These are phyloP conservation scores for Fundulus diaphanus DNA, from an alignment of 2,797 vertebrate species.

Conservation along the genomic window DNA sequence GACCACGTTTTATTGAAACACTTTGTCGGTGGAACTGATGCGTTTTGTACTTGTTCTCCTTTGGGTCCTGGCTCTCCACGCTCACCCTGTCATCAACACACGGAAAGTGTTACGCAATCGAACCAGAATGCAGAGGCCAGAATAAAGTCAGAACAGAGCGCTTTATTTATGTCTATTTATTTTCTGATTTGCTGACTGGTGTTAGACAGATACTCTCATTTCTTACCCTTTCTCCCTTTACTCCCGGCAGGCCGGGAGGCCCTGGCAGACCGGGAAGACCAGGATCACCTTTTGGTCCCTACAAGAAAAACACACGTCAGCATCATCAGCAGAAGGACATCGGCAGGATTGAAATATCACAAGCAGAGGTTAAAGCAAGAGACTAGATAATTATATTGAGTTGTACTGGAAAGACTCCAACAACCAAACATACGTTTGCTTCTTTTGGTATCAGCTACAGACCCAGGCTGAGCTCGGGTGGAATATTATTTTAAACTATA, in stretches of 20 bases:
- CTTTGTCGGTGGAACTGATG: not conserved
- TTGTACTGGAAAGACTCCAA: not conserved
- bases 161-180: not conserved
- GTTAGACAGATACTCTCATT: not conserved
- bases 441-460: not conserved
- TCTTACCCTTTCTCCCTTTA: constrained; percentile 95
- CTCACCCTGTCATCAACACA: constrained; percentile 83
- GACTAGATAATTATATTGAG: not conserved
- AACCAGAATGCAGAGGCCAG: not conserved
- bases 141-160: not conserved
- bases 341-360: not conserved
- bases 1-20: constrained; percentile 6
- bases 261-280: constrained; percentile 94
- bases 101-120: constrained; percentile 5
- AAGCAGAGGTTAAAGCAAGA: not conserved
- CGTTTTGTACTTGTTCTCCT: constrained; percentile 88
- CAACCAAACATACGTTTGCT: not conserved
- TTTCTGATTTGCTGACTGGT: not conserved
- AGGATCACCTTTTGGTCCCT: constrained; percentile 92
- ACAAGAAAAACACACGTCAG: constrained; percentile 44
- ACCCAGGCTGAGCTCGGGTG: not conserved
- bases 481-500: not conserved
- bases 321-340: constrained; percentile 10
- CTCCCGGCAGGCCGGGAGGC: constrained; percentile 89
- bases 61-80: constrained; percentile 90